A percentile compares a stretch with the other conserved stretches of the same genome.
These are phyloP conservation scores for Opisthograptis luteolata DNA, from an alignment of 2,888 invertebrate genomes.

Conservation along the genomic window DNA sequence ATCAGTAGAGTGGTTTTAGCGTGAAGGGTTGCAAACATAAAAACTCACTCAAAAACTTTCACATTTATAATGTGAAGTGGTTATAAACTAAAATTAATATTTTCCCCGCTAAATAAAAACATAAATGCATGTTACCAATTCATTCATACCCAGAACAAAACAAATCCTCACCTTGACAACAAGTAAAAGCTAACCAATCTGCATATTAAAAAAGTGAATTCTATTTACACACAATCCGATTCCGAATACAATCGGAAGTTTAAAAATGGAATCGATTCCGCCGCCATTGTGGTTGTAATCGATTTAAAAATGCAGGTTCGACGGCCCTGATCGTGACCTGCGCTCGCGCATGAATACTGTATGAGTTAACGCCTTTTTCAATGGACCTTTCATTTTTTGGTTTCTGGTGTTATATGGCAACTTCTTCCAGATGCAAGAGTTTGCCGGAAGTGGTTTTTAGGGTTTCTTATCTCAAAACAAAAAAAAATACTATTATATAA, in stretches of 20 bases:
- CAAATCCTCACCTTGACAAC: conserved; percentile 26
- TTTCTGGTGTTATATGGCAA: conserved; percentile 3
- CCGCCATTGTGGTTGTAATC: conserved; percentile 64
- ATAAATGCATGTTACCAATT: not conserved
- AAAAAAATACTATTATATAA: no score
- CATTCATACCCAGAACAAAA: not conserved
- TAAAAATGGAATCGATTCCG: conserved; percentile 62
- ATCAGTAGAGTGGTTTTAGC: no score
- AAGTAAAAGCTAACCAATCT: conserved; percentile 35
- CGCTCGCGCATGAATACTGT: conserved; percentile 73
- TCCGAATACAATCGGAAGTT: conserved; percentile 57
- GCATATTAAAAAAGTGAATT: conserved; percentile 42
- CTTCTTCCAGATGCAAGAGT: no score
- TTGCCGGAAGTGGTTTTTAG: no score
- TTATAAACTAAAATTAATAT: no score
- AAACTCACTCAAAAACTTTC: no score
- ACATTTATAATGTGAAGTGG: no score
- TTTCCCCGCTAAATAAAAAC: no score
- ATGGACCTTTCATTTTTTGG: conserved; percentile 17
- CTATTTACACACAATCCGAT: conserved; percentile 68
- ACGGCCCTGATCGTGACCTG: conserved; percentile 81
- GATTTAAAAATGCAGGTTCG: conserved; percentile 79
- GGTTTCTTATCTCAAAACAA: no score
- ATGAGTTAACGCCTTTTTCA: conserved; percentile 59
- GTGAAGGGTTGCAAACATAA: no score